phyloP scores from a whole-genome alignment of 2,888 invertebrate genomes.

The Esperia sulphurella region DNA sequence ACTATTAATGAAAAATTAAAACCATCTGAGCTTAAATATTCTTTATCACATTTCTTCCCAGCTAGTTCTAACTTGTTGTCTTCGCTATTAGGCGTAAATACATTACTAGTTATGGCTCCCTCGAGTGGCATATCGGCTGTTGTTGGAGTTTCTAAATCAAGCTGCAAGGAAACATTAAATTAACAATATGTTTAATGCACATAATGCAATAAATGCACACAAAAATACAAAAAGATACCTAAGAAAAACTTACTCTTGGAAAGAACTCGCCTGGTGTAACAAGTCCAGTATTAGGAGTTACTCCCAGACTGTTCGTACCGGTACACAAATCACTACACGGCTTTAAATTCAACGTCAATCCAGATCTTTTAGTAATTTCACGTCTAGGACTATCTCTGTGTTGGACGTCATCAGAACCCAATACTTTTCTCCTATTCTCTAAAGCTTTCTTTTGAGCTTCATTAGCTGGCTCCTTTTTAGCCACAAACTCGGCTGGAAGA shows the following conservation, averaged over 20 bases:
- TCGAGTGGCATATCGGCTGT: slow-evolving; percentile 67
- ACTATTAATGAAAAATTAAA: slow-evolving; percentile 64
- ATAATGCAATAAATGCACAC: not conserved
- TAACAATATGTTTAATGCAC: not conserved
- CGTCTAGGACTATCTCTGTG: slow-evolving; percentile 24
- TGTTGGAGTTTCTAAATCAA: slow-evolving; percentile 72
- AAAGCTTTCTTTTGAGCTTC: slow-evolving; percentile 61
- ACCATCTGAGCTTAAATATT: slow-evolving; percentile 53
- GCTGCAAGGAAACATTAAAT: slow-evolving; percentile 35
- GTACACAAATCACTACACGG: slow-evolving; percentile 42
- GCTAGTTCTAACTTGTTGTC: slow-evolving; percentile 37
- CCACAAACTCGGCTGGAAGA: slow-evolving; percentile 37
- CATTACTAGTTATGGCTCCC: slow-evolving; percentile 48
- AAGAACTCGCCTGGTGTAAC: slow-evolving; percentile 66
- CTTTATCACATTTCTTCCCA: slow-evolving; percentile 43
- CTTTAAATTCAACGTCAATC: slow-evolving; percentile 62
- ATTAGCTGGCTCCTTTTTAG: slow-evolving; percentile 47
- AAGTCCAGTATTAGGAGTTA: slow-evolving; percentile 45
- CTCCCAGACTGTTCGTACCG: slow-evolving; percentile 19
- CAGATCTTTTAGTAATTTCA: slow-evolving; percentile 40
- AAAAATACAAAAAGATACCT: not conserved
- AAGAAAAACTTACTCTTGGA: slow-evolving; percentile 46
- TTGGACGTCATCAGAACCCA: slow-evolving; percentile 32
- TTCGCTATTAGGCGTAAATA: slow-evolving; percentile 57
- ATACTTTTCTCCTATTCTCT: slow-evolving; percentile 46